Conservation (phyloP, 64 coral and sea anemone genomes). For the Actinia tenebrosa region DNA sequence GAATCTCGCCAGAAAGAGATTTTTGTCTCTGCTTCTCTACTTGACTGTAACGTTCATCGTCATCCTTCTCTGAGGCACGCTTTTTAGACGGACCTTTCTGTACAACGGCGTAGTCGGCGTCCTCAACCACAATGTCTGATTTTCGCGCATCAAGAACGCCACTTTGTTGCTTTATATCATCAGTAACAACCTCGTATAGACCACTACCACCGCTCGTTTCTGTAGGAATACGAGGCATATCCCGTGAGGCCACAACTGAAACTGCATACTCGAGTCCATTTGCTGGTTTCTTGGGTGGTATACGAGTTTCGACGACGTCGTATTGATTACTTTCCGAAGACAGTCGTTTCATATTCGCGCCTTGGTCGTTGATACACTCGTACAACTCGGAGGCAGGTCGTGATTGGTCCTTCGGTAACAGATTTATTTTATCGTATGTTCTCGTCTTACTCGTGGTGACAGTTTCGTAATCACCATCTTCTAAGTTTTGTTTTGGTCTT, state of each 20-base stretch:
- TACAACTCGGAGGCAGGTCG: conserved; percentile 11
- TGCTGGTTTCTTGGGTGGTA: background rate
- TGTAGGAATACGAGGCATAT: background rate
- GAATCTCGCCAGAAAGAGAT: background rate
- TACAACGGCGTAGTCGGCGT: background rate
- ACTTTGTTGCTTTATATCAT: background rate
- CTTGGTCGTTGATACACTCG: background rate
- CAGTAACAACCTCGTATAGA: conserved; percentile 26
- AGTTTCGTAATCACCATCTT: background rate
- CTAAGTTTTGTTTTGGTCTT: background rate
- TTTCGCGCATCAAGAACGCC: background rate
- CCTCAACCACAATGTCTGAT: background rate
- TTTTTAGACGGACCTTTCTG: conserved; percentile 7
- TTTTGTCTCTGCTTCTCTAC: background rate
- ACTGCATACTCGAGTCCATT: background rate
- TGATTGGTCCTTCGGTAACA: background rate
- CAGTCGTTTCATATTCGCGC: background rate
- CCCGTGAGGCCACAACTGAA: background rate
- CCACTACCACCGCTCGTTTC: background rate
- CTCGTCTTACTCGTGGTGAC: background rate
- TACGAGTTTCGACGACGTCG: conserved; percentile 10
- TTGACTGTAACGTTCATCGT: background rate
- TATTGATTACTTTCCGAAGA: conserved; percentile 18
- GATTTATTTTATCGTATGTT: conserved; percentile 1
- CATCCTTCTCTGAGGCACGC: background rate